These are phyloP conservation scores for Limanda limanda DNA, from an alignment of 2,113 vertebrate species.

Conservation along the genomic window DNA sequence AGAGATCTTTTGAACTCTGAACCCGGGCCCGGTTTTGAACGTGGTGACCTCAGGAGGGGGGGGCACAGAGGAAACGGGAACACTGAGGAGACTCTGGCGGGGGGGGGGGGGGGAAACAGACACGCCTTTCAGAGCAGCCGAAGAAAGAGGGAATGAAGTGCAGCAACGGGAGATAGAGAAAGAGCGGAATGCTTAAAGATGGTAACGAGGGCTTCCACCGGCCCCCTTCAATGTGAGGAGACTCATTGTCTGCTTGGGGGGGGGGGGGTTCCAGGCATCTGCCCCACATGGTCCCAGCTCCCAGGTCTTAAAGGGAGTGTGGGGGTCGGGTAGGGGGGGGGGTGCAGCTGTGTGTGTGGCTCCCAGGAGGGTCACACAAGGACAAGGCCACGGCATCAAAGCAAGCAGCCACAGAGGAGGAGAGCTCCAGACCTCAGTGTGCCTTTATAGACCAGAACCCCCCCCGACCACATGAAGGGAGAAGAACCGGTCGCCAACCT, in stretches of 20 bases:
- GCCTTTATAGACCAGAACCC: slow-evolving; percentile 60
- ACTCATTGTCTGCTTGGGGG: slow-evolving; percentile 67
- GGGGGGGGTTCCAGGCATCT: slow-evolving; percentile 46
- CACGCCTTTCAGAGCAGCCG: slow-evolving; percentile 58
- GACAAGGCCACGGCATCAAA: slow-evolving; percentile 67
- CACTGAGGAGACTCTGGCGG: not conserved
- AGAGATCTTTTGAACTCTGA: slow-evolving; percentile 69
- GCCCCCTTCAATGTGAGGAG: slow-evolving; percentile 43
- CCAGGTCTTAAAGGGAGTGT: slow-evolving; percentile 23
- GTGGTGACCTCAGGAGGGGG: slow-evolving; percentile 55
- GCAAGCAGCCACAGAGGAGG: slow-evolving; percentile 41
- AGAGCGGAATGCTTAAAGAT: slow-evolving; percentile 44
- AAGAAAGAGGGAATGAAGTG: slow-evolving; percentile 35
- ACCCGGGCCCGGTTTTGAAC: slow-evolving; percentile 54
- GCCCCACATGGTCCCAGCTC: slow-evolving; percentile 21
- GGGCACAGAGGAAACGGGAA: not conserved
- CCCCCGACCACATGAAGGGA: slow-evolving; percentile 66
- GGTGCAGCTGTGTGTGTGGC: slow-evolving; percentile 42
- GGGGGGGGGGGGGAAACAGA: slow-evolving; percentile 39
- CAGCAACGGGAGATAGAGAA: slow-evolving; percentile 35
- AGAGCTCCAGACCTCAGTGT: slow-evolving; percentile 62
- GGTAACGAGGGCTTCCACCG: slow-evolving; percentile 21
- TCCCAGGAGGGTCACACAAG: slow-evolving; percentile 65
- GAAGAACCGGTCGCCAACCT: slow-evolving; percentile 56
- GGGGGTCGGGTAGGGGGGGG: not conserved